These are phyloP conservation scores for Stegostoma tigrinum DNA, from an alignment of 2,113 vertebrate species.

Conservation along the genomic window DNA sequence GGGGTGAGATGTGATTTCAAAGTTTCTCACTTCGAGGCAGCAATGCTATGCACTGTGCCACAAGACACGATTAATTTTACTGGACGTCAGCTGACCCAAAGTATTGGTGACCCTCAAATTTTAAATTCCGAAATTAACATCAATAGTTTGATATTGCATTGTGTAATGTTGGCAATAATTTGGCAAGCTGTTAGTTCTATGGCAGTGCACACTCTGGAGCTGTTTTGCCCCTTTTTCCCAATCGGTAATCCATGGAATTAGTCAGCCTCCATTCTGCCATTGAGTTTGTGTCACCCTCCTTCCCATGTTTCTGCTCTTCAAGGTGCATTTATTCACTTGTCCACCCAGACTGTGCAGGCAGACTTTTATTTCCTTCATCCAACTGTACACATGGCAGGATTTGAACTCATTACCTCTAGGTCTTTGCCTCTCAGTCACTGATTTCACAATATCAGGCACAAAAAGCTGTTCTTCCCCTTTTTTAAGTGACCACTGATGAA, in stretches of 20 bases:
- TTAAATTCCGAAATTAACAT: not conserved
- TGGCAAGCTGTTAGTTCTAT: not conserved
- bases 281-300: not conserved
- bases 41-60: too few relatives aligned
- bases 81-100: not conserved
- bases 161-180: not conserved
- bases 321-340: not conserved
- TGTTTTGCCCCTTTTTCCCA: not conserved
- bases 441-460: too few relatives aligned
- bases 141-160: not conserved
- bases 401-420: too few relatives aligned
- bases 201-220: not conserved
- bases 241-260: not conserved
- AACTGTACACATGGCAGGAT: not conserved
- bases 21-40: too few relatives aligned
- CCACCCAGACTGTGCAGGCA: not conserved
- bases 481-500: not conserved
- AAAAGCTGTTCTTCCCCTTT: not conserved
- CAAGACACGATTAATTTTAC: not conserved
- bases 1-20: too few relatives aligned
- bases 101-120: not conserved
- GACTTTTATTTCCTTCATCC: not conserved
- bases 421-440: not conserved
- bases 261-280: not conserved
- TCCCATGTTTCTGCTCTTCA: not conserved